These are phyloP conservation scores for Camelus bactrianus DNA, from an alignment of 2,113 vertebrate species.

Conservation along the genomic window DNA sequence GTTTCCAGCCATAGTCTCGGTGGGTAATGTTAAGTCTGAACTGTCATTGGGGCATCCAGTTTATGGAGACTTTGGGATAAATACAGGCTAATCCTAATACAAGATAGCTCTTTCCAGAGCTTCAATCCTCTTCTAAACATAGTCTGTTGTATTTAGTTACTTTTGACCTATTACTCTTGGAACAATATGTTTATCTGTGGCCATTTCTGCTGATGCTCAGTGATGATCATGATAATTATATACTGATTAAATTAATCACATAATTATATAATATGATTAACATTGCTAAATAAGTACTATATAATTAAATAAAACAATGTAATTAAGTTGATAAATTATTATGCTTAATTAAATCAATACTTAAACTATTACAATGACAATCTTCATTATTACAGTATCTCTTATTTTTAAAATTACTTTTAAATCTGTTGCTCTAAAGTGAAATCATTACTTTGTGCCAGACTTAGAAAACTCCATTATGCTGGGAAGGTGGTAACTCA, in stretches of 20 bases:
- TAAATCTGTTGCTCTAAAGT: not conserved
- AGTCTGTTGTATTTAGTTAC: not conserved
- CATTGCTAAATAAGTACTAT: not conserved
- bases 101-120: not conserved
- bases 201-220: slow-evolving; percentile 14
- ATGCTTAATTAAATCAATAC: slow-evolving; percentile 11
- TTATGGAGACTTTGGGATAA: not conserved
- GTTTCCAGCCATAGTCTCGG: not conserved
- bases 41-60: not conserved
- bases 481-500: not conserved
- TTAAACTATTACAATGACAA: not conserved
- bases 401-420: slow-evolving; percentile 36
- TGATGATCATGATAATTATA: not conserved
- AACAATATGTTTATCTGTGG: not conserved
- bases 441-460: not conserved
- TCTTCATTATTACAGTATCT: not conserved
- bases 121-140: not conserved
- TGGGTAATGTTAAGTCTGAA: not conserved
- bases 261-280: not conserved
- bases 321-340: not conserved
- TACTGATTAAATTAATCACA: slow-evolving; percentile 1
- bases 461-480: not conserved
- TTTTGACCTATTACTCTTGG: not conserved
- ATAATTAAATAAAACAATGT: not conserved
- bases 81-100: not conserved